Evolutionary conservation across 2,113 vertebrate species (phyloP).

Genomic region (Antechinus stuartii): DNA sequence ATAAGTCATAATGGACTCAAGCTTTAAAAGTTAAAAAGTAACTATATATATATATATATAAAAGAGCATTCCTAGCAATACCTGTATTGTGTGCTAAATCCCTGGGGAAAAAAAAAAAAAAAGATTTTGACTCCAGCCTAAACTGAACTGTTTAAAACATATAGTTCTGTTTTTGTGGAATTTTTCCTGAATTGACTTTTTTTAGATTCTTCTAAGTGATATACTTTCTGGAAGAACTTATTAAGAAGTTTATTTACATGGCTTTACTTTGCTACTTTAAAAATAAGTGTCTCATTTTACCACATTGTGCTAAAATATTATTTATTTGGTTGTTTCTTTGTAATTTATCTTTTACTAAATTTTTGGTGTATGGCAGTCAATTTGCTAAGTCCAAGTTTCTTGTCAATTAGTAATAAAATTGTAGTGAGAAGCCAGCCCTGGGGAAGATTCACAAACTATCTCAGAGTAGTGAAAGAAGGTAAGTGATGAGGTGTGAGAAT

Average conservation of each 20-base stretch:
- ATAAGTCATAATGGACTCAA: constrained; percentile 86
- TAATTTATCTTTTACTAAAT: neutral
- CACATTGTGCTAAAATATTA: neutral
- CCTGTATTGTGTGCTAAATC: neutral
- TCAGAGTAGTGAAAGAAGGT: neutral
- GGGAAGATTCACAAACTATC: neutral
- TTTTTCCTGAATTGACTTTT: too few species aligned
- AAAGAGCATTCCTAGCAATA: constrained; percentile 44
- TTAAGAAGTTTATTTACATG: too few species aligned
- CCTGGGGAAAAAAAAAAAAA: neutral
- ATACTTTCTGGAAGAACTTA: too few species aligned
- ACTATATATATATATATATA: constrained; percentile 80
- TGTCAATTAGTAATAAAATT: neutral
- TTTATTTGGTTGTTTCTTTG: neutral
- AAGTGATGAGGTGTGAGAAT: neutral
- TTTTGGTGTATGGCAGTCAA: neutral
- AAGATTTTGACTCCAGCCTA: constrained; percentile 12
- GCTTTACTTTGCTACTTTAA: too few species aligned
- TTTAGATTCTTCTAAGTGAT: too few species aligned
- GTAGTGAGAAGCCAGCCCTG: neutral
- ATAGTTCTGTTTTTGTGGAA: neutral
- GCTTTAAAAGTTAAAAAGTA: constrained; percentile 74
- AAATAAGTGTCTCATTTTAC: too few species aligned
- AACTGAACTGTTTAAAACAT: constrained; percentile 28
- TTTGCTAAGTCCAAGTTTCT: neutral